Evolutionary conservation across 2,797 vertebrate genomes (phyloP), one percentile per base, ranked within the genome.

Genomic region (Hipposideros larvatus): DNA sequence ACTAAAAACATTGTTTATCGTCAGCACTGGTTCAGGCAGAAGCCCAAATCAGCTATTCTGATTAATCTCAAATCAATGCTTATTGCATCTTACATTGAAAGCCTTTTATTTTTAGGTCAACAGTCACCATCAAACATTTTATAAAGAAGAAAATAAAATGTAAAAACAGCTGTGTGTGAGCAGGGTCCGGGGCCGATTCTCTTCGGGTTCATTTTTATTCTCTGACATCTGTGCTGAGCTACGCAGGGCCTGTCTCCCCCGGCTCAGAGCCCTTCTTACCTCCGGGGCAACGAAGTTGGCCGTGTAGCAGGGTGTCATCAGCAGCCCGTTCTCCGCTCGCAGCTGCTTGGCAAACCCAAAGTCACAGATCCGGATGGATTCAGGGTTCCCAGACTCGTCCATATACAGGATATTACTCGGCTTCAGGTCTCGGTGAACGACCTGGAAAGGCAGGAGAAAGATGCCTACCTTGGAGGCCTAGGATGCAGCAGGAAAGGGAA

Each of bases 291-390:
- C 99, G 43, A 99, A 99, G 61, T 99, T 99, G 22, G 99, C 99
- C 0, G 99, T 99, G 98, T 99, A 99, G 98, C 99, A 99, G 0
- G 99, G 99, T 0, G 99, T 99, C 99, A 99, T 99, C 87, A 99
- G 98, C 84, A 99, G 98, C 48, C 99, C 99, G 0, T 99, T 99
- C 98, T 99, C 99, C 0, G 99, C 99, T 65, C 99, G 98, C 65
- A 99, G 99, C 95, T 99, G 99, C 97, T 99, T 99, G 97, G 99
- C 99, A 97, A 99, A 99, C 71, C 99, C 99, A 4, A 99, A 99
- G 97, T 99, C 99, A 86, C 99, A 99, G 98, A 99, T 99, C 68
- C 99, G 99, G 98, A 99, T 99, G 93, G 99, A 99, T 74, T 99
- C 99, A 4, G 99, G 99, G 97, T 99, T 99, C 37, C 99, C 99